phyloP scores from a whole-genome alignment of 2,888 invertebrate species.

The Bugula neritina region DNA sequence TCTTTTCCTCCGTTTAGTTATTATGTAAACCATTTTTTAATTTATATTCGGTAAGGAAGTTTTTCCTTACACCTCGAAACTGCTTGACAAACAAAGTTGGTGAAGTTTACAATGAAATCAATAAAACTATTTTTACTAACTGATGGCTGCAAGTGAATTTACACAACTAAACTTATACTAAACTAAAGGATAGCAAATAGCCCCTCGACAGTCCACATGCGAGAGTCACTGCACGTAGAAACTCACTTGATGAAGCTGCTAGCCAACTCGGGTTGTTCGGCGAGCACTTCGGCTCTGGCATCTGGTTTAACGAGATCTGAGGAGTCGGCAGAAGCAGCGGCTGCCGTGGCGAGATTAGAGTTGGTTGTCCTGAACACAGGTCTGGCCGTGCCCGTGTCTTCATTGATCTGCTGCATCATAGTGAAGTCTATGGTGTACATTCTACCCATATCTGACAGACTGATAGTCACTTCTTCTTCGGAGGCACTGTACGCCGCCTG shows the following conservation, averaged over 20 bases:
- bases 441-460: conserved; percentile 81
- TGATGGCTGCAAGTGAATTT: no score
- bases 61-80: no score
- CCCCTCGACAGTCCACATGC: no score
- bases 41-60: no score
- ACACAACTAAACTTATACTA: no score
- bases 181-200: no score
- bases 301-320: conserved; percentile 53
- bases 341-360: not conserved
- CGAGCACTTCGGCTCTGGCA: conserved; percentile 65
- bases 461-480: conserved; percentile 77
- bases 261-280: conserved; percentile 66
- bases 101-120: no score
- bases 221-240: no score
- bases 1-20: no score
- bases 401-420: conserved; percentile 96
- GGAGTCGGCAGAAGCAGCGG: not conserved
- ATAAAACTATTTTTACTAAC: no score
- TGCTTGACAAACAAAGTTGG: no score
- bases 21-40: no score
- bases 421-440: conserved; percentile 94
- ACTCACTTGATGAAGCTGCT: conserved; percentile 59
- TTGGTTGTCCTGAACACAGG: conserved; percentile 65
- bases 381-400: conserved; percentile 89
- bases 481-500: conserved; percentile 81